Evolutionary conservation across 92 coral and sea anemone genomes (phyloP), one percentile per base, ranked within the genome.

Genomic region (Porites rus): DNA sequence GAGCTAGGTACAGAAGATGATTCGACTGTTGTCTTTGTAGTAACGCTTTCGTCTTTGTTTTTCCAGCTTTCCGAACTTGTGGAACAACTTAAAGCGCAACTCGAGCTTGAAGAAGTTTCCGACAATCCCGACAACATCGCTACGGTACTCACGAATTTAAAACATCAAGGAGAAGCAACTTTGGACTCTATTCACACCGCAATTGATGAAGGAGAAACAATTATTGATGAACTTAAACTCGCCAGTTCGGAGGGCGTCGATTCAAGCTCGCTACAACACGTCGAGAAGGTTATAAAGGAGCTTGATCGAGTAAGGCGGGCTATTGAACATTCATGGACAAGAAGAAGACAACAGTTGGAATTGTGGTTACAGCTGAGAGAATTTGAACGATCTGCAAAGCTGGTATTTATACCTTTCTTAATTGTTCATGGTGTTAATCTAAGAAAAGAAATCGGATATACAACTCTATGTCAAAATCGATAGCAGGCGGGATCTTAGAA

Each of bases 91-190:
- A 97, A 95, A 76, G 91, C 98, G 69, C 98, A 93, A 79, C 72
- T 97, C 17, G 99, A 97, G 76, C 90, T 97, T 16, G 99, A 97
- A 72, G 99, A 97, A 38, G 98, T 97, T 28, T 97, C 99, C 21
- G 99, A 97, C 85, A 96, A 97, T 77, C 99, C 99, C 51, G 99
- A 97, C 86, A 94, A 96, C 74, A 96, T 96, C 19, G 99, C 99
- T 31, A 95, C 96, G 50, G 97, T 96, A 51, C 91, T 96, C 14
- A 95, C 98, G 20, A 95, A 95, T 67, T 86, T 96, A 68, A 95
- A 95, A 53, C 99, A 96, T 59, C 95, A 96, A 65, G 98, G 99
- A 18, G 99, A 96, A 88, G 98, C 97, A 0, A 95, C 99, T 0
- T 78, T 96, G 28, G 99, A 96, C 70, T 95, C 96, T 22, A 96